Base-by-base conservation (phyloP, 2,797 vertebrate genomes). In the Hephaestus fuliginosus region DNA sequence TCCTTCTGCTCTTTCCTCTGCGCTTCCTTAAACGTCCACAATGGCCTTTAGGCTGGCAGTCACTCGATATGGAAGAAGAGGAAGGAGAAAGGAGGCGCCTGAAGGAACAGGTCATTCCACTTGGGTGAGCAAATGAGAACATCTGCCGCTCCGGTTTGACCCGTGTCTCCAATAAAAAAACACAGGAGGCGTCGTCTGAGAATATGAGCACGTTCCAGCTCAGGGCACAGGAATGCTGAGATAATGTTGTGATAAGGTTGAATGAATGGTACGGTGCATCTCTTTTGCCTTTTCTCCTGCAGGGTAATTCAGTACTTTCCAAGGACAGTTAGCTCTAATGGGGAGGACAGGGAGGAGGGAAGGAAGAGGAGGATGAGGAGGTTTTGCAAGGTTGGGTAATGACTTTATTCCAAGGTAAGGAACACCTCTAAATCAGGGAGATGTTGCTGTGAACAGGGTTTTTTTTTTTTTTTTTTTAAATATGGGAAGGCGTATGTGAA, bases 151-250 rank as follows among this genome's bases (percentile, higher is more conserved):
- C 72, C 67, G 60, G 78, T 81, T 28, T 89, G 87, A 91, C 86
- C 90, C 52, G 12, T 61, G 84, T 92, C 90, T 91, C 86, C 74
- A 86, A 80, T 89, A 85, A 89, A 92, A 86, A 88, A 77, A 78
- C 72, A 83, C 46, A 18, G 81, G 66, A 88, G 89, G 91, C 90
- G 88, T 89, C 76, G 70, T 88, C 84, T 86, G 89, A 87, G 89
- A 90, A 93, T 92, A 92, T 87, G 90, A 93, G 91, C 85, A 85
- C 2, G 93, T 94, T 95, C 91, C 93, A 91, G 91, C 89, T 94
- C 92, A 94, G 80, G 84, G 92, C 90, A 93, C 90, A 25, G 95
- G 95, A 95, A 95, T 95, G 93, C 88, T 90, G 85, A 85, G 92
- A 91, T 94, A 94, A 93, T 94, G 92, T 90, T 91, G 87, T 89